These are phyloP conservation scores for Archocentrus centrarchus DNA, from an alignment of 2,113 vertebrate species.

Conservation along the genomic window DNA sequence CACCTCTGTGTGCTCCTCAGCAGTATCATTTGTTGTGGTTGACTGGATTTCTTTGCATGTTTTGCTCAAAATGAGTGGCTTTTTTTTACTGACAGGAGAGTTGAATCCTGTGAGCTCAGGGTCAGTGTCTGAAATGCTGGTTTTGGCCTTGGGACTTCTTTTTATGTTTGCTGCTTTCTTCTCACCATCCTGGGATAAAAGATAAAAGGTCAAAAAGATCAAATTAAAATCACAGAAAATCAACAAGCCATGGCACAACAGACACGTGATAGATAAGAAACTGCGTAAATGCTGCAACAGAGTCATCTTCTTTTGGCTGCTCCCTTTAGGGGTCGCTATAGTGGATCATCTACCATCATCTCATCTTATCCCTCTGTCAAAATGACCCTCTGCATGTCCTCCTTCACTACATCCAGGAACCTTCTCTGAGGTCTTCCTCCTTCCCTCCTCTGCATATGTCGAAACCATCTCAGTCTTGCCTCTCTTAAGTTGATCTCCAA, in stretches of 20 bases:
- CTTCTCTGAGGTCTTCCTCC: too few species aligned
- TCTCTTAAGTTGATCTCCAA: too few species aligned
- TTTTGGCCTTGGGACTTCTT: conserved; percentile 43
- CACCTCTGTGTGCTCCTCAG: background rate
- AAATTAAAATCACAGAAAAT: background rate
- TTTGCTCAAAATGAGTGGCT: conserved; percentile 71
- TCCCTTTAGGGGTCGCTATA: too few species aligned
- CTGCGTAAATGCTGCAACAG: background rate
- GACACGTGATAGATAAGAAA: rapidly evolving
- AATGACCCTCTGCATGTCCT: too few species aligned
- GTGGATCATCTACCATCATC: too few species aligned
- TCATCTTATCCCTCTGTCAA: too few species aligned
- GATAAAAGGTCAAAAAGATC: background rate
- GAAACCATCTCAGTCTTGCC: too few species aligned
- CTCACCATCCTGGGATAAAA: conserved; percentile 58
- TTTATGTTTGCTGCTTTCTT: conserved; percentile 14
- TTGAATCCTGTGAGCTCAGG: conserved; percentile 19
- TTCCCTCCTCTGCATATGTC: too few species aligned
- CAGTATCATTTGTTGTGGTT: background rate
- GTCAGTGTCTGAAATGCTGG: conserved; percentile 12
- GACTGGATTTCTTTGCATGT: conserved; percentile 51
- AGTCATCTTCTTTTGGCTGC: too few species aligned
- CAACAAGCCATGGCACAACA: background rate
- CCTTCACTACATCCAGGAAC: too few species aligned
- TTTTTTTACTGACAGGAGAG: conserved; percentile 51